Evolutionary conservation across 2,113 vertebrate species (phyloP), one percentile per base, ranked within the genome.

Genomic region (Pontoporia blainvillei): DNA sequence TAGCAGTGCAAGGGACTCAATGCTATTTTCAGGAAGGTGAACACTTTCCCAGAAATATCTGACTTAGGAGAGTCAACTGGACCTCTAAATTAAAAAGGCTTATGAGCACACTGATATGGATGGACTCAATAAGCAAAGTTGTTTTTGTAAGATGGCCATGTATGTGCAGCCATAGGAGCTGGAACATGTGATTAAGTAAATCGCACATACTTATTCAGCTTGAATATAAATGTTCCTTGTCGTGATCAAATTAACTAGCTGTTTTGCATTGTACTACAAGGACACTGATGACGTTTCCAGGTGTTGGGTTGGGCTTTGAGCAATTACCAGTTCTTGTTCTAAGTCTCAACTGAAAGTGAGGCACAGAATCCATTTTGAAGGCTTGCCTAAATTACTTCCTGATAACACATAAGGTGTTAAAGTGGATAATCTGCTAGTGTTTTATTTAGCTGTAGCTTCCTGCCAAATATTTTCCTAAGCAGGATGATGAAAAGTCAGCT

Each of bases 281-380:
- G 57, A 95, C 72, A 73, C 2, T 81, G 75, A 90, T 61, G 7
- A 87, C 76, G 81, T 17, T 92, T n/a, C 46, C 52, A 66, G 46
- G 95, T 73, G 14, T 67, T 82, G 52, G 61, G 57, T 21, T 95
- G 52, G 52, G 6, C 15, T 97, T 39, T 88, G 0, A n/a, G 41
- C 69, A 94, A 90, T 91, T 94, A 79, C 9, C 78, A 44, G 82
- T 88, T 94, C 92, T 95, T 96, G 0, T 34, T 97, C 57, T 95
- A 94, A 85, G 34, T 62, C 5, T 81, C 78, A 31, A 72, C 44
- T 13, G 17, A 34, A 95, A 97, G 57, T 20, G 39, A 86, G 29
- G 27, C 59, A 81, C 41, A 20, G n/a, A 62, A 81, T 88, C 31
- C 64, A 69, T 86, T 66, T 62, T n/a, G 59, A 84, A 23, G 27